Evolutionary conservation across 2,888 invertebrate genomes (phyloP).

Genomic region (Seira ritae): DNA sequence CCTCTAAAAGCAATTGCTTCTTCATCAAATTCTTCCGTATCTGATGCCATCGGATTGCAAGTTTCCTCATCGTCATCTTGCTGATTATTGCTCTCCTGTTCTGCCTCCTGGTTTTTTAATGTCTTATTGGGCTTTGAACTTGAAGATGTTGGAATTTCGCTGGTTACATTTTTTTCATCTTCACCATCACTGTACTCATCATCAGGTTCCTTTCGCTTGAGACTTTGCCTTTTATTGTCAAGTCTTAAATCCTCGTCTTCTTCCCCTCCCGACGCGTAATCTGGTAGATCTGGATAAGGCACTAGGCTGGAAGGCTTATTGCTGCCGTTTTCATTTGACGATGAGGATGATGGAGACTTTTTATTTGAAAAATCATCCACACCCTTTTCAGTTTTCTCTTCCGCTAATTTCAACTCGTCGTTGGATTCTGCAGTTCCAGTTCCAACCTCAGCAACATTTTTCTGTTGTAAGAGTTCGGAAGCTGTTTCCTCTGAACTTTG

Average conservation of each 20-base stretch:
- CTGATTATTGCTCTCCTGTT: not conserved
- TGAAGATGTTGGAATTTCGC: not conserved
- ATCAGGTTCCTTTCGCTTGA: slow-evolving; percentile 45
- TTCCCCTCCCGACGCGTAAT: slow-evolving; percentile 43
- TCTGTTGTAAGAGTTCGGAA: too few species aligned
- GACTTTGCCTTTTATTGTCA: slow-evolving; percentile 15
- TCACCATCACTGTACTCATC: slow-evolving; percentile 7
- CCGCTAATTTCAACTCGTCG: too few species aligned
- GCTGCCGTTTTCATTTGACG: not conserved
- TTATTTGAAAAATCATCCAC: too few species aligned
- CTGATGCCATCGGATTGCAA: slow-evolving; percentile 71
- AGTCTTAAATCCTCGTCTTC: slow-evolving; percentile 10
- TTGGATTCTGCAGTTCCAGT: too few species aligned
- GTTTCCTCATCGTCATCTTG: slow-evolving; percentile 64
- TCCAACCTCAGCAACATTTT: too few species aligned
- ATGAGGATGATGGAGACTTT: too few species aligned
- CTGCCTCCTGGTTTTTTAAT: not conserved
- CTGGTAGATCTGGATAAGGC: slow-evolving; percentile 54
- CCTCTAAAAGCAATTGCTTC: slow-evolving; percentile 76
- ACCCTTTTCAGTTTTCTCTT: too few species aligned
- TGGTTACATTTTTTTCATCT: not conserved
- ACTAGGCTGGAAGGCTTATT: slow-evolving; percentile 33
- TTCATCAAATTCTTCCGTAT: slow-evolving; percentile 60
- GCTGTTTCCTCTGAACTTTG: too few species aligned
- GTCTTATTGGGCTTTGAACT: not conserved